Evolutionary conservation across 2,797 vertebrate genomes (phyloP).

Genomic region (Melanotaenia trifasciata): DNA sequence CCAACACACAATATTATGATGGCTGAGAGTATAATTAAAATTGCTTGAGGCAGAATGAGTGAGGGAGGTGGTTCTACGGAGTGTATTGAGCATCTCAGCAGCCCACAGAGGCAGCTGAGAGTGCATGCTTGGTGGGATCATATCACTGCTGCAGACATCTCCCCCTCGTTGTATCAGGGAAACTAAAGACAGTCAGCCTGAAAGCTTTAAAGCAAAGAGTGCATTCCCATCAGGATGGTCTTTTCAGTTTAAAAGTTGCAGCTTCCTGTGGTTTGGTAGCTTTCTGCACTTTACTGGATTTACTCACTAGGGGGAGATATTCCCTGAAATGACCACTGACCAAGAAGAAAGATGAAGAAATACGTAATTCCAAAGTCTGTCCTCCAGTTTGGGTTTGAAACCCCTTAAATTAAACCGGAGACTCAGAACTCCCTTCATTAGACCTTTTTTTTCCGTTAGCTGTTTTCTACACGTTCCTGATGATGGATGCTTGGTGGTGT

Average conservation of each 20-base stretch:
- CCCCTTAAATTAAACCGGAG: background rate
- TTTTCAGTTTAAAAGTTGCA: too few species aligned
- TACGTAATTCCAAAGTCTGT: too few species aligned
- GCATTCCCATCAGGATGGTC: too few species aligned
- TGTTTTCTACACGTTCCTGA: background rate
- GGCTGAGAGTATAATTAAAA: slow-evolving; percentile 65
- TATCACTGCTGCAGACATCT: slow-evolving; percentile 3
- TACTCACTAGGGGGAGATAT: too few species aligned
- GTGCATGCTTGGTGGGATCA: slow-evolving; percentile 15
- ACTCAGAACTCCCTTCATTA: background rate
- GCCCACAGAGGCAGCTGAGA: background rate
- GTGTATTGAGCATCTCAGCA: background rate
- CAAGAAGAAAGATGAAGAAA: background rate
- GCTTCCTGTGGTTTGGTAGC: too few species aligned
- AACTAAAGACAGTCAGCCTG: too few species aligned
- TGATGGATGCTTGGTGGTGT: background rate
- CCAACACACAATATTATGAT: slow-evolving; percentile 16
- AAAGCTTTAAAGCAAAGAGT: too few species aligned
- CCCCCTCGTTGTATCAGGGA: too few species aligned
- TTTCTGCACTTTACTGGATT: too few species aligned
- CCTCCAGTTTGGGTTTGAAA: background rate
- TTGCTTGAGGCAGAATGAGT: slow-evolving; percentile 40
- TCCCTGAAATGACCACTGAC: too few species aligned
- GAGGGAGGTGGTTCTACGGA: slow-evolving; percentile 33
- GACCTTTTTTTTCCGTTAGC: background rate